phyloP scores from a whole-genome alignment of 2,888 invertebrate genomes.

The Diploptera punctata region DNA sequence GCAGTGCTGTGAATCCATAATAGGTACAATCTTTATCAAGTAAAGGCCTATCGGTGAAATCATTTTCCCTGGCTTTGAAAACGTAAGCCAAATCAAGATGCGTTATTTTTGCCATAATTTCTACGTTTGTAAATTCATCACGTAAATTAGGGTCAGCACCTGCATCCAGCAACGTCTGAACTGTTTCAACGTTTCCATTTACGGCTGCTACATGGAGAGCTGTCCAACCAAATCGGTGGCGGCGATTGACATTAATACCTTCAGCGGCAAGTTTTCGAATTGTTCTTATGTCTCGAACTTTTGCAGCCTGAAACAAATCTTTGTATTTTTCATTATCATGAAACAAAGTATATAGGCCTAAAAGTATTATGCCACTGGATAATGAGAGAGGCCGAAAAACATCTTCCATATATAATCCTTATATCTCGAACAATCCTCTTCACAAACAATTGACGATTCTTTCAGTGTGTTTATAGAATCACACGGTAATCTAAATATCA shows the following conservation, averaged over 20 bases:
- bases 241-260: conserved; percentile 67
- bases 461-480: too few relatives aligned
- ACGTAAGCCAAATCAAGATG: conserved; percentile 77
- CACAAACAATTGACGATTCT: too few relatives aligned
- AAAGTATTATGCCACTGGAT: too few relatives aligned
- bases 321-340: too few relatives aligned
- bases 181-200: conserved; percentile 69
- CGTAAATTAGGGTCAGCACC: conserved; percentile 80
- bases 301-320: conserved; percentile 59
- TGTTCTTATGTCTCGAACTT: conserved; percentile 59
- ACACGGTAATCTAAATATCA: too few relatives aligned
- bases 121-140: conserved; percentile 77
- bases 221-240: conserved; percentile 87
- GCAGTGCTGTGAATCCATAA: conserved; percentile 85
- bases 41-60: conserved; percentile 76
- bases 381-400: too few relatives aligned
- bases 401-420: too few relatives aligned
- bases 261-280: conserved; percentile 57
- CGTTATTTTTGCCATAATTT: conserved; percentile 67
- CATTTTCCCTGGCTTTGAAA: conserved; percentile 74
- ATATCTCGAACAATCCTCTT: too few relatives aligned
- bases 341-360: too few relatives aligned
- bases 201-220: conserved; percentile 85
- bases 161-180: conserved; percentile 67
- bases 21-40: conserved; percentile 77